These are phyloP conservation scores for Pterophyllum scalare DNA, from an alignment of 2,113 vertebrate species.

Conservation along the genomic window DNA sequence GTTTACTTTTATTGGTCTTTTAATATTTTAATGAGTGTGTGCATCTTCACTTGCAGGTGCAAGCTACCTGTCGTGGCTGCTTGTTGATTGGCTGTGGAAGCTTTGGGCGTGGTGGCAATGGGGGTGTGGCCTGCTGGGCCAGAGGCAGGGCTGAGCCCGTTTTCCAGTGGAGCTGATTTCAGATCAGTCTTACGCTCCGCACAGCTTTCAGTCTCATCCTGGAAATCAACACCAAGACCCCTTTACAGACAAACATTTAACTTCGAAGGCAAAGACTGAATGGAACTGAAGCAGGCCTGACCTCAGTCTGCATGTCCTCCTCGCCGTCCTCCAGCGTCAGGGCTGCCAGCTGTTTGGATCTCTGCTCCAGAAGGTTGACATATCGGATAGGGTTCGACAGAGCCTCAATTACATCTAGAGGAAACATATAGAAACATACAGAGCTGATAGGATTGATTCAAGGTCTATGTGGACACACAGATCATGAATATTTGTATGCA, in stretches of 20 bases:
- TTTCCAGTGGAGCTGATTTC: slow-evolving; percentile 89
- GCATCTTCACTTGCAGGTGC: not conserved
- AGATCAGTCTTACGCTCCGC: slow-evolving; percentile 88
- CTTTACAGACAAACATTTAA: not conserved
- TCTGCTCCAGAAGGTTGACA: slow-evolving; percentile 97
- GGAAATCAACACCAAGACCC: not conserved
- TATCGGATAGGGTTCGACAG: slow-evolving; percentile 98
- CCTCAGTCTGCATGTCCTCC: slow-evolving; percentile 92
- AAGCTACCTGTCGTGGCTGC: slow-evolving; percentile 43
- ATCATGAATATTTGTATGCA: not conserved
- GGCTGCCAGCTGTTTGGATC: slow-evolving; percentile 95
- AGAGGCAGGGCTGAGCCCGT: slow-evolving; percentile 88
- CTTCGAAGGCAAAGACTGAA: not conserved
- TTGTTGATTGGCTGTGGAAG: slow-evolving; percentile 66
- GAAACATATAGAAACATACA: not conserved
- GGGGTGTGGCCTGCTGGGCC: slow-evolving; percentile 82
- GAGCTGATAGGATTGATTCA: slow-evolving; percentile 61
- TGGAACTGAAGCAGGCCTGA: slow-evolving; percentile 23
- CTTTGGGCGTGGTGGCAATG: slow-evolving; percentile 64
- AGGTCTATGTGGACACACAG: not conserved
- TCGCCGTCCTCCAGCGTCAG: slow-evolving; percentile 93
- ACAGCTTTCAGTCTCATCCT: slow-evolving; percentile 86
- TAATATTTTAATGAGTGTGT: accelerated
- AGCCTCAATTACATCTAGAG: slow-evolving; percentile 95
- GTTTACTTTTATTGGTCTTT: not conserved